These are phyloP conservation scores for Arremon brunneinucha DNA, from an alignment of 2,797 vertebrate genomes.

Conservation along the genomic window DNA sequence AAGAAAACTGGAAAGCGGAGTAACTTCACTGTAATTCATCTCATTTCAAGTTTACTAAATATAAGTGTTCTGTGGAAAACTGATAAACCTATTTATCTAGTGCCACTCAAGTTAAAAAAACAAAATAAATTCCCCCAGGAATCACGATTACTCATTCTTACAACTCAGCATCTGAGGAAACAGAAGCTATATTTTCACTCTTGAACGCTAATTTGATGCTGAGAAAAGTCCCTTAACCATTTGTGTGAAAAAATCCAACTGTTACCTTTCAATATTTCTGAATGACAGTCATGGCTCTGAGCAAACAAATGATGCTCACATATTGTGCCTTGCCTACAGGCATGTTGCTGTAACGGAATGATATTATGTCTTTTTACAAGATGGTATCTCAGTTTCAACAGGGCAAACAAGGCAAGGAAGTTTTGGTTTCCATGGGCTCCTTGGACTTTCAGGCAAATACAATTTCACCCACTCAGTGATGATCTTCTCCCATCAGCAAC, in stretches of 20 bases:
- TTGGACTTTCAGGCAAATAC: conserved; percentile 20
- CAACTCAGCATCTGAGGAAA: conserved; percentile 44
- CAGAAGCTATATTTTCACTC: conserved; percentile 48
- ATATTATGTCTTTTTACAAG: conserved; percentile 42
- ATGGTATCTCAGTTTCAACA: conserved; percentile 38
- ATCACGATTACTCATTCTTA: conserved; percentile 39
- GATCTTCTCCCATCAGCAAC: not conserved
- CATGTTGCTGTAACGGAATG: conserved; percentile 40
- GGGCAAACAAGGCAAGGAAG: conserved; percentile 22
- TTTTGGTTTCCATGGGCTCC: not conserved
- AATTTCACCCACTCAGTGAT: not conserved
- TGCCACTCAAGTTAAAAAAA: not conserved
- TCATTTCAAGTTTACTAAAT: conserved; percentile 13
- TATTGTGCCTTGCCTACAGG: conserved; percentile 60
- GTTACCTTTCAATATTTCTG: conserved; percentile 61
- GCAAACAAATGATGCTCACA: conserved; percentile 65
- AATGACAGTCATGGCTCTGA: conserved; percentile 47
- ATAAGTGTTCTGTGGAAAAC: not conserved
- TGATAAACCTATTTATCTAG: conserved; percentile 27
- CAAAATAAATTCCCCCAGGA: not conserved
- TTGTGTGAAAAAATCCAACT: conserved; percentile 58
- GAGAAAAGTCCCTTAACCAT: conserved; percentile 59
- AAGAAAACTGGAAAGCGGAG: not conserved
- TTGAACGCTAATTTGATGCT: conserved; percentile 44
- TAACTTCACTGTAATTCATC: not conserved